Evolutionary conservation across 2,797 vertebrate species (phyloP), one percentile per base, ranked within the genome.

Genomic region (Bovichtus variegatus): DNA sequence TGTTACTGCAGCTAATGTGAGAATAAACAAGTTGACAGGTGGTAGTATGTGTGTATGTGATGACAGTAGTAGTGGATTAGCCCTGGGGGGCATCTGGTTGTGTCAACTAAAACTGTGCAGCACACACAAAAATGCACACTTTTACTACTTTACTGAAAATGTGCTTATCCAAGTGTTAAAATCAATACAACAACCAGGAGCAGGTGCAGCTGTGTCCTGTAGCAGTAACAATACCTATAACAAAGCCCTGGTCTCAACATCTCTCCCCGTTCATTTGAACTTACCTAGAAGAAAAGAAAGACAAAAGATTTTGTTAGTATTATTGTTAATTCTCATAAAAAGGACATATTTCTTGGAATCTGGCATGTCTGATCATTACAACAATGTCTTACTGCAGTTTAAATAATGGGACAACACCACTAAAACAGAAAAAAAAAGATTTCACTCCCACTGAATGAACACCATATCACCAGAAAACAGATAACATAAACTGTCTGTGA

Each of bases 271-370:
- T 63, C 70, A 23, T 11, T 23, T 40, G 3, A 76, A 86, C 89
- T 90, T 89, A 91, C 90, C 89, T 87, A 51, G 11, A 67, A 80
- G 70, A 87, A 21, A 78, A 66, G 3, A 81, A 34, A 59, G 15
- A 59, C n/a, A 55, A 54, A 23, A 25, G 9, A 27, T 36, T 11
- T 2, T 4, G 57, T 83, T 53, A 76, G 10, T 9, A 21, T 49
- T 13, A 3, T 10, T 13, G 9, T 12, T 25, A 10, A n/a, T 29
- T 31, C 5, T 41, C 10, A 58, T 36, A 13, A n/a, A 54, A 55
- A 31, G 19, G 13, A 50, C 23, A 38, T 4, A n/a, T 27, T n/a
- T 68, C 2, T 25, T 16, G 5, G 40, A 21, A 41, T 21, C 13
- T 25, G n/a, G n/a, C 9, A 51, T 40, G 21, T 51, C 8, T 8